phyloP scores from a whole-genome alignment of 2,113 vertebrate species.

The Dissostichus mawsoni region DNA sequence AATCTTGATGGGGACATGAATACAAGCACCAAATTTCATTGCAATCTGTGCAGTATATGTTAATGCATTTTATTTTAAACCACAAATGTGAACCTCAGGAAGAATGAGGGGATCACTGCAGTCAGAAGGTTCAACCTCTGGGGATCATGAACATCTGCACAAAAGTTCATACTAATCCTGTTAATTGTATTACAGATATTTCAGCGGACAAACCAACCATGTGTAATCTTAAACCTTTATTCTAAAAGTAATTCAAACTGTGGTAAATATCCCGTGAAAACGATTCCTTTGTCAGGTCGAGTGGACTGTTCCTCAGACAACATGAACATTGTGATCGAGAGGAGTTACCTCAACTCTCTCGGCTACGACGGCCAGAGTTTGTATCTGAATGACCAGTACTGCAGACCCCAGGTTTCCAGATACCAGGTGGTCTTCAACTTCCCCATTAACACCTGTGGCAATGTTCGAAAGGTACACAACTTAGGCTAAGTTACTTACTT shows the following conservation, averaged over 20 bases:
- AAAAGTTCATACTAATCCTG: not conserved
- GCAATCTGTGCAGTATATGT: not conserved
- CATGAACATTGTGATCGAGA: slow-evolving; percentile 86
- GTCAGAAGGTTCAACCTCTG: not conserved
- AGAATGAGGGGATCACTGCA: not conserved
- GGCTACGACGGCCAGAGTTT: slow-evolving; percentile 80
- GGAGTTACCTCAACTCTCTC: slow-evolving; percentile 81
- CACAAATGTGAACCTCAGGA: not conserved
- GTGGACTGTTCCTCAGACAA: slow-evolving; percentile 85
- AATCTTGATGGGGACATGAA: not conserved
- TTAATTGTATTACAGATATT: not conserved
- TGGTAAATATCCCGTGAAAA: slow-evolving; percentile 7
- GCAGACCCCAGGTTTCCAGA: slow-evolving; percentile 72
- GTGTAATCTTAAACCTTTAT: not conserved
- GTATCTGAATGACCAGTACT: slow-evolving; percentile 84
- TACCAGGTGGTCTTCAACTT: slow-evolving; percentile 85
- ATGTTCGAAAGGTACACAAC: slow-evolving; percentile 68
- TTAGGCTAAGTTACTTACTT: no score
- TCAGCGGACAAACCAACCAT: not conserved
- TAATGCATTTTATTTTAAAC: not conserved
- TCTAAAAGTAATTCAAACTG: not conserved
- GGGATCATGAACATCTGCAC: not conserved
- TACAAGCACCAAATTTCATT: not conserved
- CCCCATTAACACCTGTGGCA: slow-evolving; percentile 86
- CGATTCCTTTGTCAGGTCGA: slow-evolving; percentile 61